Evolutionary conservation across 23 tunicate genomes (phyloP).

Genomic region (Halocynthia aurantium): DNA sequence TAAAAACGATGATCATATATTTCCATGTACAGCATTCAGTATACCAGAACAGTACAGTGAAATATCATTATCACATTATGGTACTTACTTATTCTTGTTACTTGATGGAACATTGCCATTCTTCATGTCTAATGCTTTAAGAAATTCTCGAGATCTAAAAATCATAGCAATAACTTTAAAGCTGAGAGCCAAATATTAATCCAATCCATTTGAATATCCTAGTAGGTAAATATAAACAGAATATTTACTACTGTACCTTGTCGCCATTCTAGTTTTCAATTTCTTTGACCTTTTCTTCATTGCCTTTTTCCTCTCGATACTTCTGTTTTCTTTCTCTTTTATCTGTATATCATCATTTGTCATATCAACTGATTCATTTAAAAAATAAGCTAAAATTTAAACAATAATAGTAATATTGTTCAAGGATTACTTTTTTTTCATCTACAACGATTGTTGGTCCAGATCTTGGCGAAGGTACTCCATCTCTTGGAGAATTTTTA

Average conservation of each 20-base stretch:
- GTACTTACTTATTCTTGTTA: slow-evolving; percentile 51
- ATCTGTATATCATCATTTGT: neutral
- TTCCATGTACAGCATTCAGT: too few species aligned
- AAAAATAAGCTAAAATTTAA: neutral
- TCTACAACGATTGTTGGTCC: neutral
- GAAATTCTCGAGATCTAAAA: slow-evolving; percentile 63
- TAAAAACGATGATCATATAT: too few species aligned
- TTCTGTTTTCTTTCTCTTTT: slow-evolving; percentile 29
- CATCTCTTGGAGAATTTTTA: slow-evolving; percentile 10
- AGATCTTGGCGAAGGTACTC: slow-evolving; percentile 18
- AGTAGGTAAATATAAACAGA: neutral
- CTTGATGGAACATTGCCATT: slow-evolving; percentile 1
- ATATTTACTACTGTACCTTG: slow-evolving; percentile 28
- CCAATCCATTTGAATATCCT: neutral
- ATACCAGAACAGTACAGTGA: too few species aligned
- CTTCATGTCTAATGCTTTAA: slow-evolving; percentile 45
- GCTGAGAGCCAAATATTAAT: neutral
- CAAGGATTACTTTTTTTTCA: neutral
- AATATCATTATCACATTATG: too few species aligned
- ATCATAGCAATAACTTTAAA: neutral
- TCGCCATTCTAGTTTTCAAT: slow-evolving; percentile 47
- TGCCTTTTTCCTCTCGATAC: slow-evolving; percentile 49
- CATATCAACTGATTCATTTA: neutral
- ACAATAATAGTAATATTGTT: too few species aligned
- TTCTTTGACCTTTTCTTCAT: slow-evolving; percentile 81